Evolutionary conservation across 2,113 vertebrate species (phyloP).

Genomic region (Entosphenus tridentatus): DNA sequence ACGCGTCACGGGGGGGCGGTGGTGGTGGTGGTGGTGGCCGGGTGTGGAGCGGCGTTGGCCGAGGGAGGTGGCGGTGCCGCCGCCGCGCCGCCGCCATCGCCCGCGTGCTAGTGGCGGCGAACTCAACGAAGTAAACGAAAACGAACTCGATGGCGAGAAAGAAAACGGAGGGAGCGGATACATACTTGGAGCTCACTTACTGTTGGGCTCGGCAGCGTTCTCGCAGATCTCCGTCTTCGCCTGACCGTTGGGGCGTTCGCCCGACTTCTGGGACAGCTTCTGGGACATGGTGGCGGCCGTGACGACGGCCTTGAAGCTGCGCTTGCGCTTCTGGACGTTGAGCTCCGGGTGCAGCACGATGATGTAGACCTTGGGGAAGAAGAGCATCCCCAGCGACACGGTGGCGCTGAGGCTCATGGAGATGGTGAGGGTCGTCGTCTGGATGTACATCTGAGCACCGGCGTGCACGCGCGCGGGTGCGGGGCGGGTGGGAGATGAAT

Average conservation of each 20-base stretch:
- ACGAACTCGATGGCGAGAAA: no score
- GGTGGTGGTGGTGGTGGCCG: no score
- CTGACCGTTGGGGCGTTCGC: slow-evolving; percentile 69
- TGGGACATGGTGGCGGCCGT: slow-evolving; percentile 87
- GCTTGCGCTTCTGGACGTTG: slow-evolving; percentile 83
- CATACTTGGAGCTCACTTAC: slow-evolving; percentile 19
- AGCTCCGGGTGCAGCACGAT: slow-evolving; percentile 89
- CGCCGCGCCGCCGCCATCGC: no score
- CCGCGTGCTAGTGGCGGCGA: no score
- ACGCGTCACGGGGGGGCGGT: no score
- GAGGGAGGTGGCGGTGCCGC: no score
- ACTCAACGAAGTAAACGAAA: no score
- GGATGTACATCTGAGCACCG: slow-evolving; percentile 97
- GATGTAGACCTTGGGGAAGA: slow-evolving; percentile 91
- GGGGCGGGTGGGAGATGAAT: no score
- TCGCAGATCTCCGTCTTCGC: slow-evolving; percentile 87
- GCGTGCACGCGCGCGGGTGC: no score
- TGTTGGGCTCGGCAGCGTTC: slow-evolving; percentile 55
- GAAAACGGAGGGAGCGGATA: no score
- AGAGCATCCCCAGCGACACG: slow-evolving; percentile 87
- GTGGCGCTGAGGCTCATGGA: slow-evolving; percentile 87
- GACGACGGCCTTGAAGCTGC: slow-evolving; percentile 82
- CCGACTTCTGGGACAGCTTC: slow-evolving; percentile 77
- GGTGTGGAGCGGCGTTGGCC: no score
- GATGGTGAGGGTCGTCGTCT: slow-evolving; percentile 80